phyloP scores from a whole-genome alignment of 2,113 vertebrate genomes.

The Cnemophilus loriae region DNA sequence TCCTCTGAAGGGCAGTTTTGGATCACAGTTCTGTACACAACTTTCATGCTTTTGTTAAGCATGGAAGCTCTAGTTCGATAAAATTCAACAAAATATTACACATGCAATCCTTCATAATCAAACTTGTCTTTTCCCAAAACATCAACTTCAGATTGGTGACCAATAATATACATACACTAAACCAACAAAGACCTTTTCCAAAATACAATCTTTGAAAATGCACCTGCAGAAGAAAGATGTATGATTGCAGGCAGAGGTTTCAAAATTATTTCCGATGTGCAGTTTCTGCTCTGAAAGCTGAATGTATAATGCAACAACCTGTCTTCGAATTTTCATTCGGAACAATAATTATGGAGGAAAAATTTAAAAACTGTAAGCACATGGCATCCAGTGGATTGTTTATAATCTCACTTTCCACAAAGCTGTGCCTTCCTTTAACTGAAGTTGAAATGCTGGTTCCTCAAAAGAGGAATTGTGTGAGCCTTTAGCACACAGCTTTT shows the following conservation, averaged over 20 bases:
- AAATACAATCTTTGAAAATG: background rate
- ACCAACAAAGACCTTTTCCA: background rate
- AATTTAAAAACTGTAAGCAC: background rate
- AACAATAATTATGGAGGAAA: background rate
- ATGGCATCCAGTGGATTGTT: background rate
- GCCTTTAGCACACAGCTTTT: background rate
- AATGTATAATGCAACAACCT: background rate
- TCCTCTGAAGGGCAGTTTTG: background rate
- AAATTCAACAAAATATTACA: background rate
- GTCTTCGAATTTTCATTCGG: background rate
- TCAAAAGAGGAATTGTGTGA: background rate
- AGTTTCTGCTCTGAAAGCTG: background rate
- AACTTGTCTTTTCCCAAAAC: background rate
- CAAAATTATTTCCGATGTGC: background rate
- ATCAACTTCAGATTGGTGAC: background rate
- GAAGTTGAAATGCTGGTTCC: background rate
- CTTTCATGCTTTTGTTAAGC: background rate
- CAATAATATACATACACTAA: background rate
- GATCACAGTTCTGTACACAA: background rate
- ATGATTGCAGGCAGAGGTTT: background rate
- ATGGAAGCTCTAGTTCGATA: background rate
- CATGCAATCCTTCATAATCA: background rate
- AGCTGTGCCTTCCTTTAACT: background rate
- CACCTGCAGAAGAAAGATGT: background rate
- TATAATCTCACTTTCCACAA: background rate